A percentile compares a stretch with the other conserved stretches of the same genome.
phyloP scores from a whole-genome alignment of 2,888 invertebrate species.

The Calliphora vomitoria region DNA sequence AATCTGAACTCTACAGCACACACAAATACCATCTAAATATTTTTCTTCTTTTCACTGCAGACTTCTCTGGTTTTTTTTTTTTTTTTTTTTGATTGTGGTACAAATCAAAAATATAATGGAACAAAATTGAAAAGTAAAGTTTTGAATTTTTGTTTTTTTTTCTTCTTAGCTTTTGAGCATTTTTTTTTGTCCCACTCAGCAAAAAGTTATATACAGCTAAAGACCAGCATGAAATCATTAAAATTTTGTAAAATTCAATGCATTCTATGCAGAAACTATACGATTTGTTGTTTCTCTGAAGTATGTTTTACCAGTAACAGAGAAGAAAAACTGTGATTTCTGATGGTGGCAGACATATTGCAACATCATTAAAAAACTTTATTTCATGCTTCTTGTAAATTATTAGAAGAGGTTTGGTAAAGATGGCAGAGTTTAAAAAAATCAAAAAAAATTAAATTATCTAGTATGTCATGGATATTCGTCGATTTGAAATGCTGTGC shows the following conservation, averaged over 20 bases:
- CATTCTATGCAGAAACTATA: conserved; percentile 27
- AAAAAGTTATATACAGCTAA: conserved; percentile 49
- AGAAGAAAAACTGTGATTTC: conserved; percentile 15
- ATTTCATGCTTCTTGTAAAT: neutral
- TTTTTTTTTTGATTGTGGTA: conserved; percentile 12
- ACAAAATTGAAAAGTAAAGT: conserved; percentile 6
- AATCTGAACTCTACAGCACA: neutral
- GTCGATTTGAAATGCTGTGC: too few relatives aligned
- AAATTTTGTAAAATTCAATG: conserved; percentile 56
- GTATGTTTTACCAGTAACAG: neutral
- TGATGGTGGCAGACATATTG: conserved; percentile 56
- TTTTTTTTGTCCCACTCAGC: conserved; percentile 6
- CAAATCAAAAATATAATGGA: conserved; percentile 18
- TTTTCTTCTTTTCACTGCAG: conserved; percentile 10
- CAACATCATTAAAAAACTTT: conserved; percentile 60
- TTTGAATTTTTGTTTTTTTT: conserved; percentile 1
- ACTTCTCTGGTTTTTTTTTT: neutral
- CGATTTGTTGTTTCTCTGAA: neutral
- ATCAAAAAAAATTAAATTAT: neutral
- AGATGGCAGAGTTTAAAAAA: neutral
- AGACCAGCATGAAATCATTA: conserved; percentile 65
- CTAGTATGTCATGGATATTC: too few relatives aligned
- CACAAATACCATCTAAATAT: neutral
- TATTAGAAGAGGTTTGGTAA: neutral
- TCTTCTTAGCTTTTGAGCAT: neutral